These are phyloP conservation scores for Rhinatrema bivittatum DNA, from an alignment of 2,797 vertebrate species.

Conservation along the genomic window DNA sequence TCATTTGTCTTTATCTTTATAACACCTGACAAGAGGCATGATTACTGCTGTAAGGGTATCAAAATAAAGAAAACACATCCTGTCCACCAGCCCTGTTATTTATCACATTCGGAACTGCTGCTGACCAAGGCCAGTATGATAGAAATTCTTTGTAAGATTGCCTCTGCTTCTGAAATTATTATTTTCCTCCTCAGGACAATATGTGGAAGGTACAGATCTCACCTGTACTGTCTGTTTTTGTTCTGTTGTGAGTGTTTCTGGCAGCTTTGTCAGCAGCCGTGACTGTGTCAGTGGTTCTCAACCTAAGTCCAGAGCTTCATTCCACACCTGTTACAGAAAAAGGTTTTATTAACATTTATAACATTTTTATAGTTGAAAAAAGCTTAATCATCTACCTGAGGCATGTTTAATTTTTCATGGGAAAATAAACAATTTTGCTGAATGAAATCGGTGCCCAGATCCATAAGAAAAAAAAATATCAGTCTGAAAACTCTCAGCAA, in stretches of 20 bases:
- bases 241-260: slow-evolving; percentile 1
- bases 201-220: slow-evolving; percentile 11
- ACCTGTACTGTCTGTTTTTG: slow-evolving; percentile 12
- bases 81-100: slow-evolving; percentile 37
- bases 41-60: slow-evolving; percentile 54
- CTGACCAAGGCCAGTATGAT: slow-evolving; percentile 39
- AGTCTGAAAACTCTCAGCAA: too few species aligned
- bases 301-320: slow-evolving; percentile 11
- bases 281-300: slow-evolving; percentile 4
- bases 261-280: slow-evolving; percentile 10
- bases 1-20: slow-evolving; percentile 62
- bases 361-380: too few species aligned
- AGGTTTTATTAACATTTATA: too few species aligned
- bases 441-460: too few species aligned
- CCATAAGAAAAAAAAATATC: too few species aligned
- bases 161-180: slow-evolving; percentile 34
- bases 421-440: too few species aligned
- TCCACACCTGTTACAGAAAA: slow-evolving; percentile 16
- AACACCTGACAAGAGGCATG: slow-evolving; percentile 59
- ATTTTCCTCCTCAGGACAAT: slow-evolving; percentile 29
- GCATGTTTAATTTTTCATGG: too few species aligned
- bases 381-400: too few species aligned
- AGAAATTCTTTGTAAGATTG: slow-evolving; percentile 48
- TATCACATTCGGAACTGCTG: slow-evolving; percentile 49
- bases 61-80: slow-evolving; percentile 41